A percentile compares a stretch with the other conserved stretches of the same genome.
phyloP scores from a whole-genome alignment of 2,888 invertebrate genomes.

The Hemaris fuciformis region DNA sequence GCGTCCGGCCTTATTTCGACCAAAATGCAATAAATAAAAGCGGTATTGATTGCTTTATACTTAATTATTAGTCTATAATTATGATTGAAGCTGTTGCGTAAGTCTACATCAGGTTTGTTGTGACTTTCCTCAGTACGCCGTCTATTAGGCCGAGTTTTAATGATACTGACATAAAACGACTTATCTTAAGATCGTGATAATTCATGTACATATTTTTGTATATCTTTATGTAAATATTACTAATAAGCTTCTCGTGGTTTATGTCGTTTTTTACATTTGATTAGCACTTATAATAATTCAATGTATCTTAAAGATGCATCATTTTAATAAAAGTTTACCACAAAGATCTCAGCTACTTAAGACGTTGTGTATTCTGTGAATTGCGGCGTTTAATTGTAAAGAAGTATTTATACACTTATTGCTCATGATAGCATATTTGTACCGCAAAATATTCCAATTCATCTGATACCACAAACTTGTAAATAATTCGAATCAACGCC shows the following conservation, averaged over 20 bases:
- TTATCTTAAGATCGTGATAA: neutral
- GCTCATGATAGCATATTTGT: neutral
- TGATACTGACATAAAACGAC: neutral
- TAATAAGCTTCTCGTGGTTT: constrained; percentile 1
- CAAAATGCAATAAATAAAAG: constrained; percentile 55
- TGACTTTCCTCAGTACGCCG: neutral
- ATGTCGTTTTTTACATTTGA: neutral
- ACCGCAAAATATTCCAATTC: neutral
- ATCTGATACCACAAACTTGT: neutral
- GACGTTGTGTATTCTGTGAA: neutral
- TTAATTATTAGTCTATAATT: constrained; percentile 41
- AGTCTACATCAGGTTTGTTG: neutral
- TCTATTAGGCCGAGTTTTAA: neutral
- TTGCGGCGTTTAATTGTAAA: neutral
- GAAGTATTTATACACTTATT: neutral
- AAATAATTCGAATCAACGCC: neutral
- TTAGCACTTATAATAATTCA: neutral
- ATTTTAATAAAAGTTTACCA: neutral
- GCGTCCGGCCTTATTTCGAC: constrained; percentile 71
- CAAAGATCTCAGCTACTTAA: neutral
- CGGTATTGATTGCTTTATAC: constrained; percentile 46
- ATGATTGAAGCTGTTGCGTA: constrained; percentile 27
- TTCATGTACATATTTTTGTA: constrained; percentile 1
- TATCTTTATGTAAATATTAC: constrained; percentile 10
- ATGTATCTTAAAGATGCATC: neutral